Conservation (phyloP, 2,113 vertebrate species). For the Serilophus lunatus region DNA sequence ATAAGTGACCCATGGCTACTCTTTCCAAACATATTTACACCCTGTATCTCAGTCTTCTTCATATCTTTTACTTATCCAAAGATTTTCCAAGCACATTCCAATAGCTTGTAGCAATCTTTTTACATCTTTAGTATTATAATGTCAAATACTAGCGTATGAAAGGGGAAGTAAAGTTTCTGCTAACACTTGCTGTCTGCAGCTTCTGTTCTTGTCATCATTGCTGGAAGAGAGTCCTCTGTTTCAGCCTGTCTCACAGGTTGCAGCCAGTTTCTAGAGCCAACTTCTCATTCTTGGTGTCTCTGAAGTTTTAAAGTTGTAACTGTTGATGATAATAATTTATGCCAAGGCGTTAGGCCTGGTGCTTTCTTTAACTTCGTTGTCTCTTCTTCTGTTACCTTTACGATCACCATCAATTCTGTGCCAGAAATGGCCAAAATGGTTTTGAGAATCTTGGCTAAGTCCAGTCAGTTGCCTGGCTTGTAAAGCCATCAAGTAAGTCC, state of each 20-base stretch:
- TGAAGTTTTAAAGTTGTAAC: not conserved
- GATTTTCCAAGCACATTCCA: not conserved
- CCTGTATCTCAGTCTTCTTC: not conserved
- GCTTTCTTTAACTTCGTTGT: not conserved
- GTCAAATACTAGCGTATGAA: not conserved
- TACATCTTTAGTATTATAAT: not conserved
- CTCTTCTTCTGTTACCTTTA: not conserved
- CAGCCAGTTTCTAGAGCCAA: not conserved
- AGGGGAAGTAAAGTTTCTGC: not conserved
- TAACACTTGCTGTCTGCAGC: not conserved
- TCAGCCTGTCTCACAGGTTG: not conserved
- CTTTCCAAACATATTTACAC: not conserved
- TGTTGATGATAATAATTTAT: not conserved
- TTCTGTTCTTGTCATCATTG: not conserved
- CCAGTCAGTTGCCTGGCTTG: not conserved
- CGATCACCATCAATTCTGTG: accelerated
- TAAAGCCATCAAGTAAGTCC: not conserved
- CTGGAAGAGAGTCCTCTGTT: not conserved
- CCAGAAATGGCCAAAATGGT: not conserved
- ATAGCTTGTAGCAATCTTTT: not conserved
- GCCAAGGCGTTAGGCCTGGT: not conserved
- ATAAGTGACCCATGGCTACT: not conserved
- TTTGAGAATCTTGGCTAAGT: not conserved
- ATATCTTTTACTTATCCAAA: not conserved
- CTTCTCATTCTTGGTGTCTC: not conserved